Evolutionary conservation across 2,113 vertebrate species (phyloP).

Genomic region (Pyxicephalus adspersus): DNA sequence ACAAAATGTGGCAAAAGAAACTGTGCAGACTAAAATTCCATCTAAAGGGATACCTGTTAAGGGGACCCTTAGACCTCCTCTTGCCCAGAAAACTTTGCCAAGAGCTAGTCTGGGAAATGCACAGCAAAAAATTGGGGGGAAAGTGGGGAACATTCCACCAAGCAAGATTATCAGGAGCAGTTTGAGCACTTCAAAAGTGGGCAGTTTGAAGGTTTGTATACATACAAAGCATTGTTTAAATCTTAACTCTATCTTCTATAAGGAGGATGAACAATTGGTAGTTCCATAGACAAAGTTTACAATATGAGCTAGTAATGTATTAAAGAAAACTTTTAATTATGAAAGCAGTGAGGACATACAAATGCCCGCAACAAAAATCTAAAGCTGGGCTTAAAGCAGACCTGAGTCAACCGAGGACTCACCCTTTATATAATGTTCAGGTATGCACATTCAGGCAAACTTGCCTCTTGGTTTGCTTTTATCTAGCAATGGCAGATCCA

Average conservation of each 20-base stretch:
- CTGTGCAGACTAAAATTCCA: not conserved
- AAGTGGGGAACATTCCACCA: not conserved
- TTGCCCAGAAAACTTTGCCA: not conserved
- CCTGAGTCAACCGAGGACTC: no score
- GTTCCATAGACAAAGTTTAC: no score
- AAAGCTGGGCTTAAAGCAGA: no score
- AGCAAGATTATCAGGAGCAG: not conserved
- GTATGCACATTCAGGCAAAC: no score
- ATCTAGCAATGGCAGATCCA: no score
- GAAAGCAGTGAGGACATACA: no score
- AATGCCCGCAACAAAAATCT: no score
- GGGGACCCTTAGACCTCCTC: slow-evolving; percentile 5
- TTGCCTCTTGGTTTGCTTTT: no score
- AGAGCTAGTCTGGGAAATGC: not conserved
- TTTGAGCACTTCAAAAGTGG: not conserved
- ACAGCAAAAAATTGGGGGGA: not conserved
- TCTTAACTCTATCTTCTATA: not conserved
- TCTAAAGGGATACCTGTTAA: slow-evolving; percentile 15
- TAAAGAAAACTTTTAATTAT: no score
- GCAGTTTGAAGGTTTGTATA: slow-evolving; percentile 22
- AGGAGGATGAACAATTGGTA: no score
- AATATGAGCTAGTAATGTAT: no score
- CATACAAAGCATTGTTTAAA: not conserved
- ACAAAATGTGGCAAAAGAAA: not conserved
- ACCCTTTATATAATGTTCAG: no score